Percentiles rank a stretch among this genome's conserved stretches.
Evolutionary conservation across 2,113 vertebrate species (phyloP).

Genomic region (Chaenocephalus aceratus): DNA sequence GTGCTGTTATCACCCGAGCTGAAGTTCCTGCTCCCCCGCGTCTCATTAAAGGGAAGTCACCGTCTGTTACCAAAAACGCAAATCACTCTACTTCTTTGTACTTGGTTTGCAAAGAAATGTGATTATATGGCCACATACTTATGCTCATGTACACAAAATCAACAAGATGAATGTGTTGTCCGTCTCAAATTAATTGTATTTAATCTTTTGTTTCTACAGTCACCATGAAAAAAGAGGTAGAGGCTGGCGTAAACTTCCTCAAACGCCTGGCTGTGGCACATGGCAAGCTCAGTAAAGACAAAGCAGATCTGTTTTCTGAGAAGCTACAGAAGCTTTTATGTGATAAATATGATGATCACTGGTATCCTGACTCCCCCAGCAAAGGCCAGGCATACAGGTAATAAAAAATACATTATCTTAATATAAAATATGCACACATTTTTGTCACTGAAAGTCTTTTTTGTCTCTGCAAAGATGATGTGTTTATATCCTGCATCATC

Average conservation of each 20-base stretch:
- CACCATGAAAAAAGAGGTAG: slow-evolving; percentile 94
- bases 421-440: neutral
- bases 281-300: slow-evolving; percentile 83
- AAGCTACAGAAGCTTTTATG: slow-evolving; percentile 88
- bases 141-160: neutral
- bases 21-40: slow-evolving; percentile 28
- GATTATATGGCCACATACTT: neutral
- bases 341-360: slow-evolving; percentile 91
- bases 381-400: slow-evolving; percentile 96
- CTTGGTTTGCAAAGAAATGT: neutral
- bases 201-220: slow-evolving; percentile 44
- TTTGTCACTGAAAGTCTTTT: neutral
- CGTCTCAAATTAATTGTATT: neutral
- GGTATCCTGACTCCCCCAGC: slow-evolving; percentile 89
- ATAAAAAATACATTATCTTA: neutral
- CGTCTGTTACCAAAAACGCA: neutral
- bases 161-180: no score
- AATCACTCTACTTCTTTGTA: neutral
- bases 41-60: slow-evolving; percentile 28
- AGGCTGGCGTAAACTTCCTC: slow-evolving; percentile 90
- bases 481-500: neutral
- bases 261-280: slow-evolving; percentile 87
- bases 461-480: neutral
- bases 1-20: slow-evolving; percentile 38
- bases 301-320: slow-evolving; percentile 87